phyloP scores from a whole-genome alignment of 2,888 invertebrate species.

The Sinelater perroti region DNA sequence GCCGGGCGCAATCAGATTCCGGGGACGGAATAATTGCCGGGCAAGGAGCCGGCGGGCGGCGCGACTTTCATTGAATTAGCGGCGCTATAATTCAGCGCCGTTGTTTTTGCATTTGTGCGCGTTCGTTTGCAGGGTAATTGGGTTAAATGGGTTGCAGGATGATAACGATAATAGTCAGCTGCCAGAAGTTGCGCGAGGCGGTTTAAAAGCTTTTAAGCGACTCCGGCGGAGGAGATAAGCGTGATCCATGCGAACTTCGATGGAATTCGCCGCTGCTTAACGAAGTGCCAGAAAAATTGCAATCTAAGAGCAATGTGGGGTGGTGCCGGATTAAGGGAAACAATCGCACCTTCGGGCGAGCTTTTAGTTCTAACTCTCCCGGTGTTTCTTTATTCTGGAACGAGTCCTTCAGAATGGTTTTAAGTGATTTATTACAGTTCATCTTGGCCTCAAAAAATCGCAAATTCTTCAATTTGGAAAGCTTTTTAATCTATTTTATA shows the following conservation, averaged over 20 bases:
- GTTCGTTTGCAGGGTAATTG: constrained; percentile 15
- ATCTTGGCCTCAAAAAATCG: too few species aligned
- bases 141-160: constrained; percentile 13
- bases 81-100: constrained; percentile 16
- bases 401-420: too few species aligned
- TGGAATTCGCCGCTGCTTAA: too few species aligned
- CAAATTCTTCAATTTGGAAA: too few species aligned
- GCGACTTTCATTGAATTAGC: constrained; percentile 25
- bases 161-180: constrained; percentile 13
- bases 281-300: too few species aligned
- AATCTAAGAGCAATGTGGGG: too few species aligned
- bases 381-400: too few species aligned
- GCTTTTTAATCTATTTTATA: too few species aligned
- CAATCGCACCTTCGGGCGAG: too few species aligned
- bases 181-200: neutral
- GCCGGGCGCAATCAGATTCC: constrained; percentile 7
- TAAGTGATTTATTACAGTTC: too few species aligned
- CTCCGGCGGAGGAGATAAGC: neutral
- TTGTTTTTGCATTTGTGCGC: constrained; percentile 9
- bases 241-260: neutral
- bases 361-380: neutral
- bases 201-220: constrained; percentile 6
- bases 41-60: constrained; percentile 1
- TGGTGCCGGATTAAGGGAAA: too few species aligned
- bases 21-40: constrained; percentile 11